phyloP scores from a whole-genome alignment of 2,113 vertebrate species.

The Rhinoptilus africanus region DNA sequence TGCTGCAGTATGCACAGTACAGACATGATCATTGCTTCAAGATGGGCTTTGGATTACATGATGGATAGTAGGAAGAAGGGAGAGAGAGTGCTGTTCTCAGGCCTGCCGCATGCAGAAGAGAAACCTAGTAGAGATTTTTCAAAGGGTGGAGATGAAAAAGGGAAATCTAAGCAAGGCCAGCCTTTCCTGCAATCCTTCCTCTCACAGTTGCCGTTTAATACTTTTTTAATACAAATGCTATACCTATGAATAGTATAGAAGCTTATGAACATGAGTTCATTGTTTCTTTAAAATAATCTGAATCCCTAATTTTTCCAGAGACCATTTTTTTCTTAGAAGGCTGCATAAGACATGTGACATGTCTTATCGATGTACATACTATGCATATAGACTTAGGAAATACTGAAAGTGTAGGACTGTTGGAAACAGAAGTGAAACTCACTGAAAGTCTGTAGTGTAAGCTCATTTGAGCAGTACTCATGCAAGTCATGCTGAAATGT shows the following conservation, averaged over 20 bases:
- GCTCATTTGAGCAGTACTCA: background rate
- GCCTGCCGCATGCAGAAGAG: background rate
- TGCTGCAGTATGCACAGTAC: background rate
- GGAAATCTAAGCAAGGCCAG: background rate
- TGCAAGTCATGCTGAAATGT: background rate
- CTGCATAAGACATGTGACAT: background rate
- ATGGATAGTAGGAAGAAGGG: background rate
- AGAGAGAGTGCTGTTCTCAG: background rate
- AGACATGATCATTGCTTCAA: constrained; percentile 20
- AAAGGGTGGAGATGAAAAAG: background rate
- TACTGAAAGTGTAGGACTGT: background rate
- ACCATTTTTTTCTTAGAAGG: background rate
- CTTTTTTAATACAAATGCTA: background rate
- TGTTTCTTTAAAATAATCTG: background rate
- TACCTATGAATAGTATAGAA: background rate
- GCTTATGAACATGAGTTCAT: background rate
- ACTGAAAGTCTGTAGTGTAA: background rate
- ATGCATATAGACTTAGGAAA: background rate
- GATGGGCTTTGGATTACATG: background rate
- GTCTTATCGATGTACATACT: background rate
- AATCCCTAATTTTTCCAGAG: background rate
- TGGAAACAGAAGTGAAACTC: background rate
- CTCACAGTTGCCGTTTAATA: background rate
- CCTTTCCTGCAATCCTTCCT: background rate
- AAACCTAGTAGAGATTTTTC: background rate